phyloP scores from a whole-genome alignment of 2,797 vertebrate genomes.

The Neosilurus hyrtlii region DNA sequence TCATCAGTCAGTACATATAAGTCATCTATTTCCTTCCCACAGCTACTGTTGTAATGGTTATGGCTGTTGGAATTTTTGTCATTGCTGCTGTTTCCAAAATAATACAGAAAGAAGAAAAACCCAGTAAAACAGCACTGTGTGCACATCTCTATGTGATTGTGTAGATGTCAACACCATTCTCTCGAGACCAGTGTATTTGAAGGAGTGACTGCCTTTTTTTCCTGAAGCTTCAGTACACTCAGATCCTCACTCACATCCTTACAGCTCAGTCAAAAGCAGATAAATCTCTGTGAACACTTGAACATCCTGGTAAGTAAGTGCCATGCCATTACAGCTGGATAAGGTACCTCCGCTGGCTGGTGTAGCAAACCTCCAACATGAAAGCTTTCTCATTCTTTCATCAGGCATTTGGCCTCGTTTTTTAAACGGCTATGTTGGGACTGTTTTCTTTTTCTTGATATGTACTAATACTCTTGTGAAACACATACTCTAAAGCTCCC shows the following conservation, averaged over 20 bases:
- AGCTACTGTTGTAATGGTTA: background rate
- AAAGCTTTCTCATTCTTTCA: conserved; percentile 41
- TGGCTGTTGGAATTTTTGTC: conserved; percentile 8
- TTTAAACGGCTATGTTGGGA: conserved; percentile 32
- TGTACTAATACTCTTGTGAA: conserved; percentile 2
- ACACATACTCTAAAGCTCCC: background rate
- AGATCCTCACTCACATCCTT: conserved; percentile 10
- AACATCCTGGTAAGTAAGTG: conserved; percentile 31
- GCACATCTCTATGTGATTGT: conserved; percentile 7
- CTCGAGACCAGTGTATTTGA: conserved; percentile 57
- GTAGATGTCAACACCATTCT: conserved; percentile 47
- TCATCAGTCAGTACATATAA: background rate
- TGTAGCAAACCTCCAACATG: conserved; percentile 20
- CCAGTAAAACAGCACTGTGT: conserved; percentile 4
- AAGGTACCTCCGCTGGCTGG: conserved; percentile 32
- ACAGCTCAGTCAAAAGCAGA: conserved; percentile 43
- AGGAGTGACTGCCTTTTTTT: conserved; percentile 58
- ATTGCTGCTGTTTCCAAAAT: background rate
- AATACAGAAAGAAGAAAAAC: background rate
- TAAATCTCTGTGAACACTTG: conserved; percentile 36
- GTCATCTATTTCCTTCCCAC: background rate
- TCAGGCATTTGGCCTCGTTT: conserved; percentile 25
- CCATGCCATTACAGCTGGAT: conserved; percentile 37
- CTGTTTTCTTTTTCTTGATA: conserved; percentile 9
- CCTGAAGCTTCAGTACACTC: conserved; percentile 51